A percentile compares a stretch with the other conserved stretches of the same genome.
Evolutionary conservation across 2,113 vertebrate genomes (phyloP).

Genomic region (Semnopithecus entellus): DNA sequence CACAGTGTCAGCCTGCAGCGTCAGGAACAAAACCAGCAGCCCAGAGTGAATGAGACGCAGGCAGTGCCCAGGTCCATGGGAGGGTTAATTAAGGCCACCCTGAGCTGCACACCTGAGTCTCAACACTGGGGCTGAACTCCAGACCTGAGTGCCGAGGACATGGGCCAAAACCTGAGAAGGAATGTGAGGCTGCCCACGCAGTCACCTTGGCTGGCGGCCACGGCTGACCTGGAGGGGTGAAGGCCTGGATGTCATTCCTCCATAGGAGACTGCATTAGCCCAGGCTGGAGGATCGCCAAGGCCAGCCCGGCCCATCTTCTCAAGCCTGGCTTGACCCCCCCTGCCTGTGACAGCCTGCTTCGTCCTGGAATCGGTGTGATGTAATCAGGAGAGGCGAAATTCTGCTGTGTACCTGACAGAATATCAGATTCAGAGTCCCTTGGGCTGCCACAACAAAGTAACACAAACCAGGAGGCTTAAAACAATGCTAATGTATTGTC

Average conservation of each 20-base stretch:
- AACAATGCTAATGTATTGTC: no score
- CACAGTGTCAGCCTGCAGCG: accelerated
- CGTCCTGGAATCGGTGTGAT: accelerated
- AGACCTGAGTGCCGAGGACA: background rate
- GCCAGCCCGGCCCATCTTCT: background rate
- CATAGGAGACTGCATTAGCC: accelerated
- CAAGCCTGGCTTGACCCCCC: background rate
- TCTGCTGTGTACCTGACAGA: accelerated
- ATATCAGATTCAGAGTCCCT: accelerated
- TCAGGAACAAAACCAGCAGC: background rate
- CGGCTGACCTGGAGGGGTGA: accelerated
- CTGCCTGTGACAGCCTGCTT: no score
- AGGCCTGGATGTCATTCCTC: no score
- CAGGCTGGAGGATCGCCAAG: accelerated
- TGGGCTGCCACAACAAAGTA: accelerated
- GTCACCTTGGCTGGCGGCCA: accelerated
- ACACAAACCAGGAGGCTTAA: background rate
- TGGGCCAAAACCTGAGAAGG: accelerated
- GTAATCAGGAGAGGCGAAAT: accelerated
- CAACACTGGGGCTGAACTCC: background rate
- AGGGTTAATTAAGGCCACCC: background rate
- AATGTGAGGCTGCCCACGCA: accelerated
- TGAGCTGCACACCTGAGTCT: background rate
- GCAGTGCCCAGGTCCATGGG: accelerated
- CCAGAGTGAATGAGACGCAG: accelerated